A percentile compares a stretch with the other conserved stretches of the same genome.
Conservation (phyloP, 2,113 vertebrate species). For the Phycodurus eques region DNA sequence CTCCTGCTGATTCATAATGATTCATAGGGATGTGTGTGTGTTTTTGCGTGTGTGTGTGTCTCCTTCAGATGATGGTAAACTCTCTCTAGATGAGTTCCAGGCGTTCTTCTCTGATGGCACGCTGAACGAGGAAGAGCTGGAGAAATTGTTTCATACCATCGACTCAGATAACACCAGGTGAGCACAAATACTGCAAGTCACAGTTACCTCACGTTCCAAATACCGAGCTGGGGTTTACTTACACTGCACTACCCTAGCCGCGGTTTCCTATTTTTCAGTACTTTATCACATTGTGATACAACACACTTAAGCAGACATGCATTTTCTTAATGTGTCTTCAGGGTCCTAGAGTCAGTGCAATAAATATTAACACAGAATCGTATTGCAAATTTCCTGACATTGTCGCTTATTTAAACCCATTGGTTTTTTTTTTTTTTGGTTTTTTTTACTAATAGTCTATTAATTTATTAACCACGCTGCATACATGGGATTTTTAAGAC, state of each 20-base stretch:
- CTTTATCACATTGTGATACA: not conserved
- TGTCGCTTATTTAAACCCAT: not conserved
- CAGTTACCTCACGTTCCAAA: no score
- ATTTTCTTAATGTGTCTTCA: not conserved
- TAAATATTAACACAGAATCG: not conserved
- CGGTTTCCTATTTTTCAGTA: not conserved
- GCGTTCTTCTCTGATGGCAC: constrained; percentile 95
- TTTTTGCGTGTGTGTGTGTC: constrained; percentile 17
- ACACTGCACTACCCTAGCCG: no score
- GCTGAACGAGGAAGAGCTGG: constrained; percentile 90
- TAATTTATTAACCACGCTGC: no score
- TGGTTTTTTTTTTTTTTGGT: not conserved
- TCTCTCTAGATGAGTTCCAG: constrained; percentile 97
- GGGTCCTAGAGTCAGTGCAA: not conserved
- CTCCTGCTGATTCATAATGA: not conserved
- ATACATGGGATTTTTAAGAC: no score
- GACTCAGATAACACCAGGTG: constrained; percentile 98
- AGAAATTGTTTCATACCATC: constrained; percentile 94
- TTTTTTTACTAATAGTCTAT: not conserved
- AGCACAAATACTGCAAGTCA: constrained; percentile 15
- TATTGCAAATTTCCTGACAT: not conserved
- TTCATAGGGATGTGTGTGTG: no score
- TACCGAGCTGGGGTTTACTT: no score
- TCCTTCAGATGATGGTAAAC: constrained; percentile 88
- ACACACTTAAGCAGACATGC: not conserved